phyloP scores from a whole-genome alignment of 92 coral and sea anemone species.

The Zoanthus sociatus region DNA sequence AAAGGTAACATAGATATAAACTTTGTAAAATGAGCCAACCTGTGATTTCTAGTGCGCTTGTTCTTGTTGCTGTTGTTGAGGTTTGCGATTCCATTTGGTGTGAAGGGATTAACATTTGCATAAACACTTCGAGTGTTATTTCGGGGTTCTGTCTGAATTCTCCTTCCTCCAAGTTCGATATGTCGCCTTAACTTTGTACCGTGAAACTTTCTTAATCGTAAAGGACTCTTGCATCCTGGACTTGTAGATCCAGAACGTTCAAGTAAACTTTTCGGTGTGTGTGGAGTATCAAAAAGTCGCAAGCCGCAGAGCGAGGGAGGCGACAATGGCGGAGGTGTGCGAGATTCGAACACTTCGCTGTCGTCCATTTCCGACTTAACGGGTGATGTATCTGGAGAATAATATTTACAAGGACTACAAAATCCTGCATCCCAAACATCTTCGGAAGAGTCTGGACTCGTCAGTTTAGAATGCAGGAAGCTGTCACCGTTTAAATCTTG shows the following conservation, averaged over 20 bases:
- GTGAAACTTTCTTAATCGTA: slow-evolving; percentile 61
- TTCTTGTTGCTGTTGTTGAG: slow-evolving; percentile 64
- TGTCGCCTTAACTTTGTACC: slow-evolving; percentile 82
- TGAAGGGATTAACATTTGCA: slow-evolving; percentile 97
- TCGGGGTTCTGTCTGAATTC: slow-evolving; percentile 77
- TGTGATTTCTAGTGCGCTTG: slow-evolving; percentile 76
- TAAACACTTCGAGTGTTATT: slow-evolving; percentile 77
- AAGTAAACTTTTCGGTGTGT: slow-evolving; percentile 95
- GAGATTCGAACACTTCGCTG: slow-evolving; percentile 46
- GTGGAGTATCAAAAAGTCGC: slow-evolving; percentile 95
- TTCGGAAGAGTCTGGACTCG: slow-evolving; percentile 67
- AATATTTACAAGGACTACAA: slow-evolving; percentile 80
- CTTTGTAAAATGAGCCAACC: slow-evolving; percentile 58
- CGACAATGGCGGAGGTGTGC: slow-evolving; percentile 78
- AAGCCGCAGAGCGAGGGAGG: slow-evolving; percentile 96
- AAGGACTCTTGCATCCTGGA: slow-evolving; percentile 65
- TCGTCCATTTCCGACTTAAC: slow-evolving; percentile 53
- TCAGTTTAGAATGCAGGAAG: slow-evolving; percentile 57
- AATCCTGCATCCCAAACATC: slow-evolving; percentile 89
- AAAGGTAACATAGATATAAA: background rate
- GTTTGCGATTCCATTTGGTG: slow-evolving; percentile 84
- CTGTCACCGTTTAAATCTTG: slow-evolving; percentile 69
- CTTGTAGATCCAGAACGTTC: slow-evolving; percentile 79
- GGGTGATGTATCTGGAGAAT: slow-evolving; percentile 79
- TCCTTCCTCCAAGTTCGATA: slow-evolving; percentile 58